Evolutionary conservation across 2,113 vertebrate species (phyloP), one percentile per base, ranked within the genome.

Genomic region (Salminus brasiliensis): DNA sequence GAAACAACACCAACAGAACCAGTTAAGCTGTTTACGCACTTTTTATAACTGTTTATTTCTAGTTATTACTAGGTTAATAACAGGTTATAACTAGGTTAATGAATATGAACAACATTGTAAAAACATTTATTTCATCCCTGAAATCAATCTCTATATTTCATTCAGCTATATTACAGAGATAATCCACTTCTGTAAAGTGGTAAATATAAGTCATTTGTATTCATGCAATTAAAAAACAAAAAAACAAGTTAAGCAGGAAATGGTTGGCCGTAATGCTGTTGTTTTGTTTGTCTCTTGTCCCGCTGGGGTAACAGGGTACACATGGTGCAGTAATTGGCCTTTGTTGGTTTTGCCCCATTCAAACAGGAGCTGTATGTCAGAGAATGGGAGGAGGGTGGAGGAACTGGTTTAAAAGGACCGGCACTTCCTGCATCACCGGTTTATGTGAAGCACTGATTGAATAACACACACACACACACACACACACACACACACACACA

Each of bases 341-440:
- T 79, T 73, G 59, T 73, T 71, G 36, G 21, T 34, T 9, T 32
- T 55, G 36, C 39, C 32, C 27, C n/a, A 23, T 73, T 74, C 75
- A 81, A 62, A 63, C 21, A 43, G 52, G 25, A 34, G 34, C 21
- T 25, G 62, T n/a, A 25, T 59, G 49, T 59, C 21, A 74, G 76
- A 36, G 55, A 36, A 63, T 15, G 16, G 43, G 80, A 32, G 52
- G 8, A 53, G 59, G 41, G 75, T 75, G 60, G 71, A 66, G 21
- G 27, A 78, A 75, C 83, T 67, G 79, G 83, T 84, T 84, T 57
- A 81, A 49, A 62, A 81, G 36, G 34, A 75, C 79, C 45, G 62
- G 70, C 63, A 59, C 59, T 78, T 81, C 83, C 49, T 78, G 83
- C 36, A 78, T 43, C 72, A 75, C 83, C 47, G 39, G 83, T 81